A percentile compares a stretch with the other conserved stretches of the same genome.
Conservation (phyloP, 1,140 invertebrate genomes). For the Drosophila trapezifrons region DNA sequence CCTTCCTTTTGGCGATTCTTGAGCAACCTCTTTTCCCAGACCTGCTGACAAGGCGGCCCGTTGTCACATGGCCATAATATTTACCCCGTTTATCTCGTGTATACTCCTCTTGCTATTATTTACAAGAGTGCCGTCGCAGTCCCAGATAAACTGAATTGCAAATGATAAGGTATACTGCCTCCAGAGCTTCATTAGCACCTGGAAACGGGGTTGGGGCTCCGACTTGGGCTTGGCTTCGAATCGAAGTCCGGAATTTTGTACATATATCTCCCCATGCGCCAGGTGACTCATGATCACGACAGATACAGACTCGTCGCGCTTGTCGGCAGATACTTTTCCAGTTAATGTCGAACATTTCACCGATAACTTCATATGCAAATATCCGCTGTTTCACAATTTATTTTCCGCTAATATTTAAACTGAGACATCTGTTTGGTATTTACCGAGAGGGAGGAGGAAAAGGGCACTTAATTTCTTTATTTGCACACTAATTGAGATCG, state of each 20-base stretch:
- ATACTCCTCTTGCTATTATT: constrained; percentile 64
- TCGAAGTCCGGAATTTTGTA: background rate
- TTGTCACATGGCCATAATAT: constrained; percentile 68
- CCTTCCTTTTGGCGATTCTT: constrained; percentile 30
- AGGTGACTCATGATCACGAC: constrained; percentile 62
- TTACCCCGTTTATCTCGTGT: constrained; percentile 65
- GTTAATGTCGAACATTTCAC: constrained; percentile 42
- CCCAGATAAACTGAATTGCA: constrained; percentile 51
- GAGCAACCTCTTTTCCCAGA: constrained; percentile 20
- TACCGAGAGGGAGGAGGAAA: constrained; percentile 7
- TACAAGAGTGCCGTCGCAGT: constrained; percentile 61
- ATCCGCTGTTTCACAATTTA: constrained; percentile 16
- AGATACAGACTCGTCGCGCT: constrained; percentile 26
- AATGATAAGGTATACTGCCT: constrained; percentile 21
- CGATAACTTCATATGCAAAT: constrained; percentile 61
- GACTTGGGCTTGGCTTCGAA: constrained; percentile 5
- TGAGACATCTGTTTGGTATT: constrained; percentile 44
- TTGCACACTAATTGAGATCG: constrained; percentile 52
- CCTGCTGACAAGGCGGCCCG: constrained; percentile 54
- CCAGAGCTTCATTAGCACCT: constrained; percentile 35
- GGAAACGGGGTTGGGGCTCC: constrained; percentile 17
- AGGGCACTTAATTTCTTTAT: constrained; percentile 43
- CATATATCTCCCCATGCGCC: constrained; percentile 21
- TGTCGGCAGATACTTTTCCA: constrained; percentile 42
- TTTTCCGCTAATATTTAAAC: constrained; percentile 27